These are phyloP conservation scores for Ptychodera flava DNA, from an alignment of 35 echinoderm and acorn worm genomes.

Conservation along the genomic window DNA sequence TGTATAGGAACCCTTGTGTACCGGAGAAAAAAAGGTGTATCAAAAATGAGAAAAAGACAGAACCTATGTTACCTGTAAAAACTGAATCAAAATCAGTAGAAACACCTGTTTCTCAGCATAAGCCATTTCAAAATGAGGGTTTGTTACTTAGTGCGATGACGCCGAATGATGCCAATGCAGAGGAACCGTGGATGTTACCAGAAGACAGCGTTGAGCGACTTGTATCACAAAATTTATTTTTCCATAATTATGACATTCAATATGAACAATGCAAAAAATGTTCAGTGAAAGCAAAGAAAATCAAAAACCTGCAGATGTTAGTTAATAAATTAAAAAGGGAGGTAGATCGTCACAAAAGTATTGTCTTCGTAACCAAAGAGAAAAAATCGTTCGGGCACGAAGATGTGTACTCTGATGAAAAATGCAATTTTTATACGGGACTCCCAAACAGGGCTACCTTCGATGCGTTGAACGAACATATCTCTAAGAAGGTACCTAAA, in stretches of 20 bases:
- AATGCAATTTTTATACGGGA: slow-evolving; percentile 26
- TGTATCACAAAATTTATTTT: too few relatives aligned
- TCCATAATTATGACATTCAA: too few relatives aligned
- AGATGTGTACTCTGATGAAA: slow-evolving; percentile 13
- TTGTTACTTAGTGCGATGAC: slow-evolving; percentile 9
- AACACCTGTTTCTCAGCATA: not conserved
- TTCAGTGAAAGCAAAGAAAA: not conserved
- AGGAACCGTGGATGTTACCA: too few relatives aligned
- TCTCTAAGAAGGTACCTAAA: slow-evolving; percentile 22
- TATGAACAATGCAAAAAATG: too few relatives aligned
- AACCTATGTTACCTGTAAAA: not conserved
- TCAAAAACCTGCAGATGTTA: not conserved
- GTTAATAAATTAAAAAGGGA: slow-evolving; percentile 7
- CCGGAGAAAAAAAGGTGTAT: not conserved
- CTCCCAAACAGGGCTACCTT: slow-evolving; percentile 17
- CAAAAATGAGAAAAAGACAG: not conserved
- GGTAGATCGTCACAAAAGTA: not conserved
- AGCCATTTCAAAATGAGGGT: not conserved
- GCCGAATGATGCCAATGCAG: not conserved
- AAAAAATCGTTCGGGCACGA: slow-evolving; percentile 1
- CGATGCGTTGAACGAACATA: slow-evolving; percentile 6
- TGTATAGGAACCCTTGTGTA: slow-evolving; percentile 13
- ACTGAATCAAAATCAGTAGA: not conserved
- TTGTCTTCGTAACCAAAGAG: not conserved
- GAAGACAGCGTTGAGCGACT: too few relatives aligned